These are phyloP conservation scores for Encarsia formosa DNA, from an alignment of 2,888 invertebrate genomes.

Conservation along the genomic window DNA sequence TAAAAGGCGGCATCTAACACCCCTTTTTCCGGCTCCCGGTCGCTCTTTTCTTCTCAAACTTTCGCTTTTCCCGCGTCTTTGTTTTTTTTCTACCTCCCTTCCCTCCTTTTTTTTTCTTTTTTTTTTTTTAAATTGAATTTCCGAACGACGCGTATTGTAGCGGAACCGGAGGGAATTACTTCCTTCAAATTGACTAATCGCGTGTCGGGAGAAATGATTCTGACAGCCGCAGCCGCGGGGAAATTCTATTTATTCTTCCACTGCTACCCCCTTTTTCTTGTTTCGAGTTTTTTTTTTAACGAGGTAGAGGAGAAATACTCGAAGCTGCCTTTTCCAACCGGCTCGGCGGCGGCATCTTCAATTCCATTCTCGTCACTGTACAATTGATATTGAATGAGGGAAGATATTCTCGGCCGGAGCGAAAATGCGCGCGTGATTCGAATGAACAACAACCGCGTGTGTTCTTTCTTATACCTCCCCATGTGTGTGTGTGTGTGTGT, in stretches of 20 bases:
- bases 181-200: too few species aligned
- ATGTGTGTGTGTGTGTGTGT: not conserved
- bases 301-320: too few species aligned
- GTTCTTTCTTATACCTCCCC: not conserved
- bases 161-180: too few species aligned
- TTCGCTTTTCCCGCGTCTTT: not conserved
- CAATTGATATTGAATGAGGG: constrained; percentile 24
- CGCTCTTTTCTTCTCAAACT: not conserved
- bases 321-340: too few species aligned
- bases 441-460: constrained; percentile 3
- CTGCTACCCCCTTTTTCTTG: too few species aligned
- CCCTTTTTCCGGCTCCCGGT: not conserved
- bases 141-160: not conserved
- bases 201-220: not conserved
- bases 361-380: constrained; percentile 19
- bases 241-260: too few species aligned
- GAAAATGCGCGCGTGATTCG: constrained; percentile 22
- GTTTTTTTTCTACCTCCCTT: not conserved
- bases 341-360: constrained; percentile 4
- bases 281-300: too few species aligned
- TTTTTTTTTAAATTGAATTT: not conserved
- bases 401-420: constrained; percentile 16
- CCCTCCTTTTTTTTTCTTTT: not conserved
- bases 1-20: constrained; percentile 6
- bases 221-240: too few species aligned